A percentile compares a stretch with the other conserved stretches of the same genome.
phyloP scores from a whole-genome alignment of 2,113 vertebrate genomes.

The Pan paniscus region DNA sequence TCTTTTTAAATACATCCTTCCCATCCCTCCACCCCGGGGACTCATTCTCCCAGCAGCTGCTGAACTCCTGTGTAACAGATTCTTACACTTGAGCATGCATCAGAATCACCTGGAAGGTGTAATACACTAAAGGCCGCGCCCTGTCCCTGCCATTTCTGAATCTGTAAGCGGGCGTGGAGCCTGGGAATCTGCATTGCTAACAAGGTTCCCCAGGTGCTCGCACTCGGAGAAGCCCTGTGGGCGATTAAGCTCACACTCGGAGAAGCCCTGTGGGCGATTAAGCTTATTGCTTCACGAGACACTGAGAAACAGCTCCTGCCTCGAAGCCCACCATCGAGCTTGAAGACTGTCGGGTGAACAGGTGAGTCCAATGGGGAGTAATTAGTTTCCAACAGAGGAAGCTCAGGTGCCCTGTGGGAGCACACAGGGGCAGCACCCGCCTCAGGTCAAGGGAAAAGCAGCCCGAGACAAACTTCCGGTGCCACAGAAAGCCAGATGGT shows the following conservation, averaged over 20 bases:
- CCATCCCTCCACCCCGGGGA: too few species aligned
- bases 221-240: accelerated
- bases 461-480: accelerated
- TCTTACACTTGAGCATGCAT: not conserved
- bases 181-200: not conserved
- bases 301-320: not conserved
- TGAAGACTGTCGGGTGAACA: not conserved
- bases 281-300: not conserved
- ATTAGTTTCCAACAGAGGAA: not conserved
- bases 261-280: accelerated
- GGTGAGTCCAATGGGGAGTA: not conserved
- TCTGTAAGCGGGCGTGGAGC: not conserved
- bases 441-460: accelerated
- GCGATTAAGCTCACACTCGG: not conserved
- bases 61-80: not conserved
- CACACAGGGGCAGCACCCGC: not conserved
- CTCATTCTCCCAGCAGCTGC: not conserved
- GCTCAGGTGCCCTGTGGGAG: accelerated
- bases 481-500: not conserved
- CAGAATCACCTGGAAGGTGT: not conserved
- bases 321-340: accelerated
- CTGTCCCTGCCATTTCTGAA: not conserved
- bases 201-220: not conserved
- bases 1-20: too few species aligned
- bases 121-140: too few species aligned